These are phyloP conservation scores for Beris chalybata DNA, from an alignment of 2,888 invertebrate genomes.

Conservation along the genomic window DNA sequence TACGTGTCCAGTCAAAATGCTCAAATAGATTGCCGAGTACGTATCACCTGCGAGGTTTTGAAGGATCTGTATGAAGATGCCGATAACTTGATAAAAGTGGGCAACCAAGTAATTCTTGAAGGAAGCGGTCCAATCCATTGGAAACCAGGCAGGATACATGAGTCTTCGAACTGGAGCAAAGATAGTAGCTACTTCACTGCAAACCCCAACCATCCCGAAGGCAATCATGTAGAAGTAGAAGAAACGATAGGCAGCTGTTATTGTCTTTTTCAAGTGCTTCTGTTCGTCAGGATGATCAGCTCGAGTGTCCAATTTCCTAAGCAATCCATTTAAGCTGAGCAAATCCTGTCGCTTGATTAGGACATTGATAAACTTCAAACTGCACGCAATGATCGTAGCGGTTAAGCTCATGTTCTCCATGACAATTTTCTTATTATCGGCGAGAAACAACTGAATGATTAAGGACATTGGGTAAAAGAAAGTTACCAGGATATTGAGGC, in stretches of 20 bases:
- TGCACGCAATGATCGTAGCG: slow-evolving; percentile 49
- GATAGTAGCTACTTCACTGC: slow-evolving; percentile 11
- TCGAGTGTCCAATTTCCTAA: slow-evolving; percentile 44
- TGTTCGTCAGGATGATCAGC: slow-evolving; percentile 43
- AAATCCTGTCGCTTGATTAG: slow-evolving; percentile 46
- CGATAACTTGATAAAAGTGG: slow-evolving; percentile 27
- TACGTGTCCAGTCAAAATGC: slow-evolving; percentile 19
- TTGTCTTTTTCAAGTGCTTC: slow-evolving; percentile 41
- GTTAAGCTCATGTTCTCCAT: slow-evolving; percentile 51
- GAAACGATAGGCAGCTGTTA: slow-evolving; percentile 41
- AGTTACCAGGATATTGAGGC: slow-evolving; percentile 47
- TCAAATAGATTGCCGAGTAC: slow-evolving; percentile 20
- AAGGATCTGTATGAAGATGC: slow-evolving; percentile 2
- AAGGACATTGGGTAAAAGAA: slow-evolving; percentile 49
- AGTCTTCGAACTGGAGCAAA: slow-evolving; percentile 6
- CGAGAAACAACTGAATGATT: slow-evolving; percentile 45
- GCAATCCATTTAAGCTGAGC: slow-evolving; percentile 41
- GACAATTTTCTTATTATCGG: slow-evolving; percentile 44
- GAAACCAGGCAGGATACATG: slow-evolving; percentile 7
- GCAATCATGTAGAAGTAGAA: slow-evolving; percentile 47
- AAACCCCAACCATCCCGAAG: slow-evolving; percentile 36
- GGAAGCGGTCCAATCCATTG: slow-evolving; percentile 26
- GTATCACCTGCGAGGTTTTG: slow-evolving; percentile 28
- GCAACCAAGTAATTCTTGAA: slow-evolving; percentile 11
- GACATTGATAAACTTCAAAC: slow-evolving; percentile 50